A percentile compares a stretch with the other conserved stretches of the same genome.
Conservation (phyloP, 2,888 invertebrate species). For the Drosophila anomelani region DNA sequence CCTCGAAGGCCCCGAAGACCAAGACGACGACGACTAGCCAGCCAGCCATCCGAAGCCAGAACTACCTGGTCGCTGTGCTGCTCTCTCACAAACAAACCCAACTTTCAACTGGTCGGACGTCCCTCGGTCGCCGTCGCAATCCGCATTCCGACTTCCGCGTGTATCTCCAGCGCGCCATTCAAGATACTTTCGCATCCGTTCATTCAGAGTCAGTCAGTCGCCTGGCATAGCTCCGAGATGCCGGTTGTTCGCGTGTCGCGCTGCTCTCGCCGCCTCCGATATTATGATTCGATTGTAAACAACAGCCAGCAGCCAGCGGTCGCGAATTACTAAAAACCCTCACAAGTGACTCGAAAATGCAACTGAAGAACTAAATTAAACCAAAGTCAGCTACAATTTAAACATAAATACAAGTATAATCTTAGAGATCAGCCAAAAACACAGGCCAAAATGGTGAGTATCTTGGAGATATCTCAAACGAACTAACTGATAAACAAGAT, state of each 20-base stretch:
- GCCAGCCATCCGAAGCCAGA: constrained; percentile 29
- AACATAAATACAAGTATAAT: not conserved
- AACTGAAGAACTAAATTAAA: constrained; percentile 13
- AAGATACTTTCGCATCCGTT: constrained; percentile 52
- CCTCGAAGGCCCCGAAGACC: constrained; percentile 47
- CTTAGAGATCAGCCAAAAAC: not conserved
- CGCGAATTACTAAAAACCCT: constrained; percentile 12
- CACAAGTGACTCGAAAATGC: constrained; percentile 8
- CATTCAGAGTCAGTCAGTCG: constrained; percentile 62
- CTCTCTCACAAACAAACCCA: constrained; percentile 70
- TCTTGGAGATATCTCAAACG: not conserved
- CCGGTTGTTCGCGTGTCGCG: constrained; percentile 72
- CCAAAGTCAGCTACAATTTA: constrained; percentile 11
- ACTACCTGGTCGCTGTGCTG: constrained; percentile 65
- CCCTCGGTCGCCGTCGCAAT: constrained; percentile 35
- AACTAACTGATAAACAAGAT: not conserved
- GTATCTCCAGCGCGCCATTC: constrained; percentile 46
- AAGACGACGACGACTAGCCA: constrained; percentile 4
- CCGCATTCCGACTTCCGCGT: constrained; percentile 31
- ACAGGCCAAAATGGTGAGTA: constrained; percentile 44
- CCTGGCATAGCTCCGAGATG: constrained; percentile 73
- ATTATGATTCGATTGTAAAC: constrained; percentile 39
- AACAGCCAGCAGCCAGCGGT: not conserved
- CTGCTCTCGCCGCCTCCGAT: constrained; percentile 12
- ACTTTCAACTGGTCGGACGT: constrained; percentile 74